Conservation (phyloP, 53 echinoderm and acorn worm species). For the Arbacia lixula region DNA sequence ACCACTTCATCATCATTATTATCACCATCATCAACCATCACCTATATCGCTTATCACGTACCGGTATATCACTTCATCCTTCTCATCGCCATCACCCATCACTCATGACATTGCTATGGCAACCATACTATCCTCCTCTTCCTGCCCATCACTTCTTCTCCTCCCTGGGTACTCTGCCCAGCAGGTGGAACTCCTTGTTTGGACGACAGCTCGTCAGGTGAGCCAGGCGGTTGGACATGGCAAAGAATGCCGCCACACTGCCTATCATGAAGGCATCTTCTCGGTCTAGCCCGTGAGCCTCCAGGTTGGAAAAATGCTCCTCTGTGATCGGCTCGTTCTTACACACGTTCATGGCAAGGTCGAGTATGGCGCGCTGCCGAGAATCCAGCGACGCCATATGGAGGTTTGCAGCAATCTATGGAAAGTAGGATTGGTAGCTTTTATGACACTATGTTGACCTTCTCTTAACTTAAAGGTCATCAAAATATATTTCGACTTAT, state of each 20-base stretch:
- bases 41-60: too few relatives aligned
- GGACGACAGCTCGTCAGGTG: conserved; percentile 73
- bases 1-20: too few relatives aligned
- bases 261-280: conserved; percentile 97
- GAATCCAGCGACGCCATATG: conserved; percentile 75
- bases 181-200: conserved; percentile 88
- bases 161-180: conserved; percentile 84
- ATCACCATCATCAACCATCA: too few relatives aligned
- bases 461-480: too few relatives aligned
- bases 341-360: conserved; percentile 90
- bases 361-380: conserved; percentile 80
- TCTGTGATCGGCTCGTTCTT: conserved; percentile 75
- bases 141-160: too few relatives aligned
- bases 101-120: too few relatives aligned
- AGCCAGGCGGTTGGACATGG: conserved; percentile 94
- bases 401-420: conserved; percentile 84
- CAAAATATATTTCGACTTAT: too few relatives aligned
- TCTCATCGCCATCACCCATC: too few relatives aligned
- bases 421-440: not conserved
- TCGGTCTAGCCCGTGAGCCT: conserved; percentile 86
- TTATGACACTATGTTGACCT: too few relatives aligned
- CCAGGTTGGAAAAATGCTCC: conserved; percentile 76
- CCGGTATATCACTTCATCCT: too few relatives aligned
- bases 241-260: conserved; percentile 84
- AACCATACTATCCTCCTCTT: too few relatives aligned